A percentile compares a stretch with the other conserved stretches of the same genome.
These are phyloP conservation scores for Drosophila sproati DNA, from an alignment of 1,140 invertebrate species.

Conservation along the genomic window DNA sequence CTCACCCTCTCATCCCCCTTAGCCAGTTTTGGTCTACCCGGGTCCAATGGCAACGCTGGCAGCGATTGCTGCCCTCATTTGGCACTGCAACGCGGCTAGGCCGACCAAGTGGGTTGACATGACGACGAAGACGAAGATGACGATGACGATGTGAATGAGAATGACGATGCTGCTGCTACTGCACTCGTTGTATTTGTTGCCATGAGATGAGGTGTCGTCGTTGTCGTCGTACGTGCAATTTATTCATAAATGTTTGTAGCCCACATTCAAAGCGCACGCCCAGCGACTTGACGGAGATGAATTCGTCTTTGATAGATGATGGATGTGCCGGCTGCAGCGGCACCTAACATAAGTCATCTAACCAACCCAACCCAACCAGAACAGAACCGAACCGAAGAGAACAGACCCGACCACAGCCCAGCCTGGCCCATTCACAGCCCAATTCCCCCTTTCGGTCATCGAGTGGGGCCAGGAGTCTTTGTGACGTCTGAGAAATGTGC, in stretches of 20 bases:
- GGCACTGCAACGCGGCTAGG: conserved; percentile 28
- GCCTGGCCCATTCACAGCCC: not conserved
- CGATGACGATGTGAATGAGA: too few species aligned
- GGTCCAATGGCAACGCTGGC: conserved; percentile 5
- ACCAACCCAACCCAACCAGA: not conserved
- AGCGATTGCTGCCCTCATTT: conserved; percentile 36
- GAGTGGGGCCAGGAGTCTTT: conserved; percentile 58
- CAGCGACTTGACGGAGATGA: conserved; percentile 78
- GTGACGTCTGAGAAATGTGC: conserved; percentile 81
- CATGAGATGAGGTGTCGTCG: conserved; percentile 34
- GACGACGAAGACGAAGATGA: conserved; percentile 19
- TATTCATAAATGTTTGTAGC: conserved; percentile 81
- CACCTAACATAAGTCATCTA: conserved; percentile 76
- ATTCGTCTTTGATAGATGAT: conserved; percentile 83
- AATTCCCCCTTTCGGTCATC: conserved; percentile 35
- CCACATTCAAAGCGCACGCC: conserved; percentile 73
- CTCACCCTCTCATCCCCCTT: not conserved
- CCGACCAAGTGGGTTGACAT: conserved; percentile 52
- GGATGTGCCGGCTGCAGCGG: conserved; percentile 79
- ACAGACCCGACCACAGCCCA: not conserved
- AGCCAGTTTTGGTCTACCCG: not conserved
- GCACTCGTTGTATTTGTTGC: not conserved
- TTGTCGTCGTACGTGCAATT: conserved; percentile 66
- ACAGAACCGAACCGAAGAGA: conserved; percentile 13
- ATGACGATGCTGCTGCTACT: conserved; percentile 27